Percentiles rank a stretch among this genome's conserved stretches.
phyloP scores from a whole-genome alignment of 2,888 invertebrate species.

The Altica lythri region DNA sequence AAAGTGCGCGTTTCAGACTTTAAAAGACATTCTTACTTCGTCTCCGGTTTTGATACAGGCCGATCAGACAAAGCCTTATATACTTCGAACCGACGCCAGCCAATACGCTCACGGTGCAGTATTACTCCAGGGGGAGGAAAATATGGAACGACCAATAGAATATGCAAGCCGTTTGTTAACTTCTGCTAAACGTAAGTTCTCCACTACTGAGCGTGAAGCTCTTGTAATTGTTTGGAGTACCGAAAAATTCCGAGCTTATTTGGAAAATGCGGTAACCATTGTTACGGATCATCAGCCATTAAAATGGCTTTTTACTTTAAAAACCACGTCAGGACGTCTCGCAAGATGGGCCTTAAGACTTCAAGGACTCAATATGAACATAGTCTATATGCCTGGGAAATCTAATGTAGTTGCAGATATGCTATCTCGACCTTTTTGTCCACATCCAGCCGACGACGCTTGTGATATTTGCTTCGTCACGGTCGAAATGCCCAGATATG shows the following conservation, averaged over 20 bases:
- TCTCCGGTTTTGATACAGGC: slow-evolving; percentile 19
- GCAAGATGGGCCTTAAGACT: slow-evolving; percentile 56
- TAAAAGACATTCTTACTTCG: slow-evolving; percentile 12
- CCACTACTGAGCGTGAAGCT: slow-evolving; percentile 36
- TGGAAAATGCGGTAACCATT: slow-evolving; percentile 49
- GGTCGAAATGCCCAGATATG: not conserved
- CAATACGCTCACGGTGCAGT: slow-evolving; percentile 2
- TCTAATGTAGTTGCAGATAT: slow-evolving; percentile 38
- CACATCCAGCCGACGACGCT: not conserved
- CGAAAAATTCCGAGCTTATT: slow-evolving; percentile 51
- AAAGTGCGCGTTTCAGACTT: slow-evolving; percentile 12
- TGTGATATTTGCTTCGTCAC: slow-evolving; percentile 1
- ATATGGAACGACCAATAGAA: slow-evolving; percentile 37
- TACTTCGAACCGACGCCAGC: slow-evolving; percentile 5
- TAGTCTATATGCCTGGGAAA: slow-evolving; percentile 52
- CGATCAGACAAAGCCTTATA: slow-evolving; percentile 9
- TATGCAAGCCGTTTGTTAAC: slow-evolving; percentile 41
- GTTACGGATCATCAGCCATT: slow-evolving; percentile 57
- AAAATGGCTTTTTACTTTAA: slow-evolving; percentile 53
- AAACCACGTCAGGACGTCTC: slow-evolving; percentile 53
- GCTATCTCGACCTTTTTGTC: slow-evolving; percentile 4
- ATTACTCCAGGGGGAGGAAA: slow-evolving; percentile 34
- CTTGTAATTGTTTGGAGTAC: slow-evolving; percentile 45
- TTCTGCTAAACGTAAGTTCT: slow-evolving; percentile 36
- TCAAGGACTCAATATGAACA: slow-evolving; percentile 49